Evolutionary conservation across 2,113 vertebrate species (phyloP).

Genomic region (Columba livia): DNA sequence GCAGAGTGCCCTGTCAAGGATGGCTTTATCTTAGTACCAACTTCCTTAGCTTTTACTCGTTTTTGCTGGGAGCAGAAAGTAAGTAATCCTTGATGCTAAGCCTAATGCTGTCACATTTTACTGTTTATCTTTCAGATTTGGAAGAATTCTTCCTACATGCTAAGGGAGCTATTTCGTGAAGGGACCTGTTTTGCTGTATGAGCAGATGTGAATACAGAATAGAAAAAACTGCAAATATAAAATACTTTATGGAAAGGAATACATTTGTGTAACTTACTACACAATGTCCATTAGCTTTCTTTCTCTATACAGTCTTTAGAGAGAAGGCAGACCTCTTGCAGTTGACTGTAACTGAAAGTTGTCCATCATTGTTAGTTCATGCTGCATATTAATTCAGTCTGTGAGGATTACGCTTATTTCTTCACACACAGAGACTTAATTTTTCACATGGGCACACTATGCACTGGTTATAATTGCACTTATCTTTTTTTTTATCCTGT

Average conservation of each 20-base stretch:
- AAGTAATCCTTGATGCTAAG: slow-evolving; percentile 28
- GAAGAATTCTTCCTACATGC: background rate
- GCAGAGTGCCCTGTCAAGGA: slow-evolving; percentile 94
- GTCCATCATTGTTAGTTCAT: background rate
- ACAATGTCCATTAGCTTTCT: background rate
- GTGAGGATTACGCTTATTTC: background rate
- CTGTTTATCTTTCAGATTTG: background rate
- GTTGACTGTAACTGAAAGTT: background rate
- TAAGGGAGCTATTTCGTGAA: background rate
- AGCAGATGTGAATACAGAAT: background rate
- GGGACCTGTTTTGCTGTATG: background rate
- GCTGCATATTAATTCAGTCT: background rate
- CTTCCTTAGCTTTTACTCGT: slow-evolving; percentile 97
- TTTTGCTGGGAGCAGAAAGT: slow-evolving; percentile 93
- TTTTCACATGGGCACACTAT: background rate
- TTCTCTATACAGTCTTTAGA: background rate
- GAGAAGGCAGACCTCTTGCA: background rate
- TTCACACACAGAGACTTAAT: background rate
- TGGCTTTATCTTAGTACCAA: slow-evolving; percentile 99
- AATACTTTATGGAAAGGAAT: background rate
- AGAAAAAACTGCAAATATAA: background rate
- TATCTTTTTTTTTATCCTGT: background rate
- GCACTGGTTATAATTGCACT: background rate
- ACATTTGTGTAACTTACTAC: background rate
- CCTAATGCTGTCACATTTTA: background rate